phyloP scores from a whole-genome alignment of 2,888 invertebrate species.

The Thysanoteuthis rhombus region DNA sequence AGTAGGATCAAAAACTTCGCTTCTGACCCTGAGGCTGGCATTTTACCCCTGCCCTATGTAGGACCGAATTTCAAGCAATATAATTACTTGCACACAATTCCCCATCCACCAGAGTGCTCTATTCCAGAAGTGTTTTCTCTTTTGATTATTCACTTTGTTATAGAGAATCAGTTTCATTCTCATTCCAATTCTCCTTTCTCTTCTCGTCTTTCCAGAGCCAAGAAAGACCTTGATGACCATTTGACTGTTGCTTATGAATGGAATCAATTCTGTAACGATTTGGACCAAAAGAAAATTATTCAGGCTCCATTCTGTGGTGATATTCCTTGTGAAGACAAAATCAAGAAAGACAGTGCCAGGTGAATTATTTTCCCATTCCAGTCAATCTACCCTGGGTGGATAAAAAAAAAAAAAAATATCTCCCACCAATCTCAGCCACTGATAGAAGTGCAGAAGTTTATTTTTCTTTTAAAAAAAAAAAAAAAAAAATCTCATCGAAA shows the following conservation, averaged over 20 bases:
- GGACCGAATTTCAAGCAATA: too few species aligned
- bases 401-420: too few species aligned
- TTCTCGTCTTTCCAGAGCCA: constrained; percentile 74
- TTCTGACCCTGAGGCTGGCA: too few species aligned
- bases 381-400: background rate
- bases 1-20: too few species aligned
- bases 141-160: background rate
- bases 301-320: constrained; percentile 95
- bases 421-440: background rate
- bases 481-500: too few species aligned
- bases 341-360: constrained; percentile 94
- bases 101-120: too few species aligned
- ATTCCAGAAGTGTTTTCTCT: too few species aligned
- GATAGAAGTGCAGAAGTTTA: background rate
- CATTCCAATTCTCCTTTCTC: background rate
- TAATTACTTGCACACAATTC: too few species aligned
- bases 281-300: constrained; percentile 91
- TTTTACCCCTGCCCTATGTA: too few species aligned
- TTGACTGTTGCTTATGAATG: constrained; percentile 80
- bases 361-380: constrained; percentile 63
- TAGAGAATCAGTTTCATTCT: background rate
- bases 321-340: constrained; percentile 88
- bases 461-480: background rate
- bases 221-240: constrained; percentile 80
- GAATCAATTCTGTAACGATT: constrained; percentile 80